These are phyloP conservation scores for Plutomurus gul DNA, from an alignment of 1,140 invertebrate genomes.

Conservation along the genomic window DNA sequence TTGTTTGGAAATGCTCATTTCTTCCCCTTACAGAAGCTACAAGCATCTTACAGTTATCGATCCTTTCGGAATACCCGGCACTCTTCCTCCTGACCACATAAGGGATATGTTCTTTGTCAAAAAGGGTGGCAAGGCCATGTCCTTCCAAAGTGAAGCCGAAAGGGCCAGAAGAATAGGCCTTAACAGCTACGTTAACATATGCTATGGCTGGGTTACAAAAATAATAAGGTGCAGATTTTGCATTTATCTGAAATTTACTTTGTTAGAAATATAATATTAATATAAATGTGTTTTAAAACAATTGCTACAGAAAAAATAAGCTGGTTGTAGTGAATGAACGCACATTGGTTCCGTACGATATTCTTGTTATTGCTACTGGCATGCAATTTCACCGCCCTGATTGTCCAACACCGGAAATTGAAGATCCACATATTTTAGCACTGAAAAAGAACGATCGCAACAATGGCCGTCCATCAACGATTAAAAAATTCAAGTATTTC, in stretches of 20 bases:
- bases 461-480: background rate
- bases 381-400: conserved; percentile 61
- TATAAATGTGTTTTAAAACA: background rate
- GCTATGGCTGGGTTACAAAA: conserved; percentile 60
- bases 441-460: background rate
- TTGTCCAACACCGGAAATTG: conserved; percentile 35
- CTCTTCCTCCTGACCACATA: conserved; percentile 57
- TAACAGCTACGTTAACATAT: conserved; percentile 62
- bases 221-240: background rate
- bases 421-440: background rate
- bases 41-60: conserved; percentile 69
- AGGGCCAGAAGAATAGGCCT: conserved; percentile 56
- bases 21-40: conserved; percentile 59
- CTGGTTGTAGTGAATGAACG: conserved; percentile 62
- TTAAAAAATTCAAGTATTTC: background rate
- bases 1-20: conserved; percentile 69
- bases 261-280: background rate
- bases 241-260: background rate
- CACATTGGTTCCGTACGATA: conserved; percentile 64
- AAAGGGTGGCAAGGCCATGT: conserved; percentile 58
- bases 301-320: conserved; percentile 62
- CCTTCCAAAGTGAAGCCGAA: conserved; percentile 34
- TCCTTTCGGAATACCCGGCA: conserved; percentile 67
- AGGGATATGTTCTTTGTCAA: conserved; percentile 60
- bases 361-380: conserved; percentile 66